A percentile compares a stretch with the other conserved stretches of the same genome.
Evolutionary conservation across 2,888 invertebrate genomes (phyloP).

Genomic region (Toxonevra muliebris): DNA sequence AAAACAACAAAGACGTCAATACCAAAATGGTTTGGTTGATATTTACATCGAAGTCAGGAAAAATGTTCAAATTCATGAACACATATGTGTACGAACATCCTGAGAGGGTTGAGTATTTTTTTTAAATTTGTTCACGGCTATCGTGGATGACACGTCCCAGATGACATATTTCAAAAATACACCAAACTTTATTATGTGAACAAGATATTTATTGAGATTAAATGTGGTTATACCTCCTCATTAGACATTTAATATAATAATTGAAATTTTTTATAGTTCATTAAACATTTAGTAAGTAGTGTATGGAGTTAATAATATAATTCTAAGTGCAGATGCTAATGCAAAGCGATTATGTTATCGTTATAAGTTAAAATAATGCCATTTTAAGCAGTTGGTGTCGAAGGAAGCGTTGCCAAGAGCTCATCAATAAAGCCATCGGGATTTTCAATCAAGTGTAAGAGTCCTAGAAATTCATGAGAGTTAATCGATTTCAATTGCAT

Average conservation of each 20-base stretch:
- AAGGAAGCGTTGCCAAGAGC: conserved; percentile 56
- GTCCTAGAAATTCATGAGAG: conserved; percentile 46
- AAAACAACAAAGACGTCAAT: too few species aligned
- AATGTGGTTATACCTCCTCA: conserved; percentile 21
- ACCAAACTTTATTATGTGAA: conserved; percentile 27
- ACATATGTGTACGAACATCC: too few species aligned
- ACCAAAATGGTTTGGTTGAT: too few species aligned
- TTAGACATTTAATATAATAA: conserved; percentile 1
- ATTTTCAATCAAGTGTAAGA: conserved; percentile 60
- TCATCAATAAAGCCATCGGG: conserved; percentile 62
- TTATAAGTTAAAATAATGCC: conserved; percentile 20
- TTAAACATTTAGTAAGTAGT: conserved; percentile 22
- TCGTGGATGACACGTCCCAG: too few species aligned
- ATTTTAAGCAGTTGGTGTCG: conserved; percentile 43
- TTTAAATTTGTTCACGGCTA: too few species aligned
- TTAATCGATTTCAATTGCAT: background rate
- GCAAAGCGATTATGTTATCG: conserved; percentile 4
- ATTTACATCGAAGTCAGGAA: too few species aligned
- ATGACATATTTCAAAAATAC: background rate
- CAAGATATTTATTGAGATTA: conserved; percentile 40
- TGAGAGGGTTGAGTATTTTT: too few species aligned
- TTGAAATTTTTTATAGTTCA: background rate
- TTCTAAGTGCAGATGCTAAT: conserved; percentile 11
- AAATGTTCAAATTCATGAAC: too few species aligned
- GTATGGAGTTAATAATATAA: conserved; percentile 26